Evolutionary conservation across 2,888 invertebrate genomes (phyloP), one percentile per base, ranked within the genome.

Genomic region (Cephus nigrinus): DNA sequence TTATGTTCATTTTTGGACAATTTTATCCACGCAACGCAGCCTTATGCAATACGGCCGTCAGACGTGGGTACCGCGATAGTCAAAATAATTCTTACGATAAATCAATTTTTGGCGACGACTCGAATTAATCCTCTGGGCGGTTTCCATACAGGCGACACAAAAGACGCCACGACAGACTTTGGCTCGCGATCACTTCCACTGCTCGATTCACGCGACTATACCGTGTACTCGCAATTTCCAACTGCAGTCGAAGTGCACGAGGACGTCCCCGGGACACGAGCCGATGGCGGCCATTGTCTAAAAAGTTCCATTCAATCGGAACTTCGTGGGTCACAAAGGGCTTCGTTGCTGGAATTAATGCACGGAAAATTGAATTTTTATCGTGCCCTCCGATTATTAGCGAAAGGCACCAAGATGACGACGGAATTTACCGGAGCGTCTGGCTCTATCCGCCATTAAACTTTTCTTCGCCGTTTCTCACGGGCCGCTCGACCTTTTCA

Each of bases 291-390:
- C 84, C 82, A 88, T 88, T 88, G 88, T 88, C 85, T 87, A 86
- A 85, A 86, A 86, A 86, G 84, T 86, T 87, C 85, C 85, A 87
- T 88, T 88, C 85, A 88, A 87, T 85, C 82, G 79, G 81, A 84
- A 86, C 84, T 85, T 81, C 76, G 79, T 77, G 76, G 55, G 73
- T 82, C 82, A 85, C 86, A 86, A 87, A 86, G 85, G 84, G 34
- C 83, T 82, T 85, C 84, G 84, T 85, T 84, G 79, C 81, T 79
- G 79, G 84, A 83, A 88, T 88, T 86, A 88, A 86, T 87, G 82
- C 84, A 80, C 80, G 82, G 83, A 82, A 84, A 87, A 83, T 82
- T 80, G 83, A 85, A 85, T 83, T 88, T 88, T 87, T 84, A 77
- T 80, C 81, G 80, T n/a, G 69, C 15, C 71, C n/a, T 34, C 31